phyloP scores from a whole-genome alignment of 2,888 invertebrate species.

The Branchellion lobata region DNA sequence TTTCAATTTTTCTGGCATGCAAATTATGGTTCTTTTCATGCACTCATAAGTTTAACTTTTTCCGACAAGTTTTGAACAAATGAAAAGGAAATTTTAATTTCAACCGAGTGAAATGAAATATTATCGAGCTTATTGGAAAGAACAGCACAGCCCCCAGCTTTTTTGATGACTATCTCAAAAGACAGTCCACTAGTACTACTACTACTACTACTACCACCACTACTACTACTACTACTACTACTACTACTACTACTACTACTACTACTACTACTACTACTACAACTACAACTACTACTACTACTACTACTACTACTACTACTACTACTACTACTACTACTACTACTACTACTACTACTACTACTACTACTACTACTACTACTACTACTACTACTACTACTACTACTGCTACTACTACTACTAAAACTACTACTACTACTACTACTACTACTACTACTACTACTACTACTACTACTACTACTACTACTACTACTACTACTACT shows the following conservation, averaged over 20 bases:
- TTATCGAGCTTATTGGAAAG: no score
- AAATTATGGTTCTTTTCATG: no score
- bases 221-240: slow-evolving; percentile 7
- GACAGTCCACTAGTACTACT: background rate
- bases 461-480: background rate
- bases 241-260: background rate
- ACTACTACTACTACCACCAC: slow-evolving; percentile 3
- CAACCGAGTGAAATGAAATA: no score
- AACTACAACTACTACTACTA: slow-evolving; percentile 21
- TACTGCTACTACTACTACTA: no score
- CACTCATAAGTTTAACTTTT: no score
- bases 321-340: slow-evolving; percentile 31
- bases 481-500: background rate
- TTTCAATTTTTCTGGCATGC: no score
- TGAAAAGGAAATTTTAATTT: no score
- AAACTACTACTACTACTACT: no score
- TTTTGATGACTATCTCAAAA: no score
- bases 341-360: slow-evolving; percentile 33
- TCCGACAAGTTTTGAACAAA: no score
- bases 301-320: slow-evolving; percentile 5
- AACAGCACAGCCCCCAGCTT: no score
- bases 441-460: background rate
- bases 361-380: slow-evolving; percentile 28
- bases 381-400: background rate
- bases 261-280: slow-evolving; percentile 12